These are phyloP conservation scores for Cyanoderma ruficeps DNA, from an alignment of 2,113 vertebrate species.

Conservation along the genomic window DNA sequence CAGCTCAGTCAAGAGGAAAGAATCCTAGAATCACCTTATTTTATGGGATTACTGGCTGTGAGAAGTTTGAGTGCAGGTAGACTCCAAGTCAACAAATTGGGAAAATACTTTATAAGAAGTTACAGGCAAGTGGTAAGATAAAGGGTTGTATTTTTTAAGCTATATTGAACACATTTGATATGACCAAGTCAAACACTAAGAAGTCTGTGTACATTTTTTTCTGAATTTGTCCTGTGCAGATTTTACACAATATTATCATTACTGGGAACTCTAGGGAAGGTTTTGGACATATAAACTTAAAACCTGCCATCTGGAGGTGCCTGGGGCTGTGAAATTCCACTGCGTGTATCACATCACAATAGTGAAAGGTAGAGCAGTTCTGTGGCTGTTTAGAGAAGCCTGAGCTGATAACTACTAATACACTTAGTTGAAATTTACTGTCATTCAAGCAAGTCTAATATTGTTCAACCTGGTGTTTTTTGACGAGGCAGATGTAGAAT, in stretches of 20 bases:
- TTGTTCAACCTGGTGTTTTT: not conserved
- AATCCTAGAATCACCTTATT: not conserved
- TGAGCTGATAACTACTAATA: not conserved
- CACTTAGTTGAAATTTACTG: not conserved
- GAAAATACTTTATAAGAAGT: not conserved
- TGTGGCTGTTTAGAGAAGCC: not conserved
- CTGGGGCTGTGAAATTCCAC: not conserved
- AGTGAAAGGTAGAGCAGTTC: not conserved
- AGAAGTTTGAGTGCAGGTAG: not conserved
- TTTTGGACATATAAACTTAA: not conserved
- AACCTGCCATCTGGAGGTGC: not conserved
- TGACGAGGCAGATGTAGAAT: not conserved
- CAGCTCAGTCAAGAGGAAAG: not conserved
- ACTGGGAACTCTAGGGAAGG: not conserved
- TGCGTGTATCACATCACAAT: not conserved
- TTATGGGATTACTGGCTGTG: not conserved
- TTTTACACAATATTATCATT: not conserved
- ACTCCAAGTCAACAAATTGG: not conserved
- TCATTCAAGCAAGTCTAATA: not conserved
- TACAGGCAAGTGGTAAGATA: not conserved
- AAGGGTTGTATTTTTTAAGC: not conserved
- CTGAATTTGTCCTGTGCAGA: not conserved
- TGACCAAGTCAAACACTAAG: not conserved
- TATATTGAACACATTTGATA: not conserved
- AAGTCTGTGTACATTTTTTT: not conserved